Base-by-base conservation (phyloP, 1,140 invertebrate species). In the Rhopalosiphum padi region DNA sequence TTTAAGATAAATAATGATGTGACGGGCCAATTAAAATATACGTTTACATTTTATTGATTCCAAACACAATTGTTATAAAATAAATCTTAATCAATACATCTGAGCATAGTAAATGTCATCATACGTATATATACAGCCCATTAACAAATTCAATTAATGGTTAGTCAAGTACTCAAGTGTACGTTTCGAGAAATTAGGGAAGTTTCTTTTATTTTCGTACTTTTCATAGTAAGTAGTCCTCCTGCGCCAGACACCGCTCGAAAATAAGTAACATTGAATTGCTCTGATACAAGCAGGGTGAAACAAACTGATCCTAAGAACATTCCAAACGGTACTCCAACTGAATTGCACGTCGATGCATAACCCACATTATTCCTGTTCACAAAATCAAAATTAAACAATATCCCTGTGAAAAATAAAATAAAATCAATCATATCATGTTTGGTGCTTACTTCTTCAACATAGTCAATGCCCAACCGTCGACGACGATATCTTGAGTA, bases 291-390 rank as follows among this genome's bases (percentile, higher is more conserved):
- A 30, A 99, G 95, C 0, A 99, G 98, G 94, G 99, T 97, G 95
- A 99, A 99, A 23, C 99, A 96, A 6, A 99, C 98, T 96, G 99
- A 99, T 83, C 99, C 99, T 2, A 99, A 95, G 95, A 99, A 99
- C 95, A 98, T 99, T 1, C 99, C 99, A 93, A 98, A 98, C 0
- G 99, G 99, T 96, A 99, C 99, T 37, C 99, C 99, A 21, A 99
- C 98, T 94, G 98, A 98, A 95, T 99, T 99, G 95, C 99, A 99
- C 0, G 99, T 99, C 18, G 99, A 99, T 18, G 99, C 99, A 96
- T 99, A 99, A 35, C 98, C 98, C 55, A 99, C 98, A 96, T 99
- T 99, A 95, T 96, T 97, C 96, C 86, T 88, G n/a, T 37, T 7
- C 6, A 82, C 30, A 37, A 85, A 43, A 41, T 23, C 37, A 55